A percentile compares a stretch with the other conserved stretches of the same genome.
phyloP scores from a whole-genome alignment of 2,113 vertebrate species.

The Lamprotornis superbus region DNA sequence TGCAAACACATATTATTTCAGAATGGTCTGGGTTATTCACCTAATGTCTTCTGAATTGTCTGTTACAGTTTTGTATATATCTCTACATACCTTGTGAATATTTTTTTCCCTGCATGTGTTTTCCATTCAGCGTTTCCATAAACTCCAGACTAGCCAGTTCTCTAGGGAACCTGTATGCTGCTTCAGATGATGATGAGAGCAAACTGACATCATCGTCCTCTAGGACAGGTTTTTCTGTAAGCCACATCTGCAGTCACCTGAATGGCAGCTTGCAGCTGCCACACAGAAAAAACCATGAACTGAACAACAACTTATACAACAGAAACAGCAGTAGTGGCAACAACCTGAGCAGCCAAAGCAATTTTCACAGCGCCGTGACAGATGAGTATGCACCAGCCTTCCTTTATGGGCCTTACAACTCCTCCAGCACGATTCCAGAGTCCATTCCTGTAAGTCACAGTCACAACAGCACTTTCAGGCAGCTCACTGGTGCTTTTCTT shows the following conservation, averaged over 20 bases:
- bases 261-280: slow-evolving; percentile 69
- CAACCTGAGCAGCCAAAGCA: slow-evolving; percentile 55
- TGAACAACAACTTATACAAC: slow-evolving; percentile 87
- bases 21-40: neutral
- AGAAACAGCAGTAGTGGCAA: slow-evolving; percentile 65
- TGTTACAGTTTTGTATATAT: neutral
- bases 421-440: slow-evolving; percentile 84
- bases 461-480: slow-evolving; percentile 30
- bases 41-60: slow-evolving; percentile 6
- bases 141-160: slow-evolving; percentile 92
- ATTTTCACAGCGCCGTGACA: slow-evolving; percentile 38
- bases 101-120: slow-evolving; percentile 58
- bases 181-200: slow-evolving; percentile 74
- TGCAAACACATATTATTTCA: neutral
- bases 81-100: slow-evolving; percentile 38
- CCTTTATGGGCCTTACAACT: slow-evolving; percentile 76
- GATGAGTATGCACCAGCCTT: slow-evolving; percentile 70
- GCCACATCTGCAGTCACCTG: slow-evolving; percentile 71
- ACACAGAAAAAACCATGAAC: slow-evolving; percentile 77
- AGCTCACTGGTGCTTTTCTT: neutral
- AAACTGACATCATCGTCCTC: slow-evolving; percentile 63
- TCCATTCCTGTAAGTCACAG: slow-evolving; percentile 91
- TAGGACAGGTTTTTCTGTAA: slow-evolving; percentile 71
- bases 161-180: slow-evolving; percentile 86
- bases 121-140: slow-evolving; percentile 80